Conservation (phyloP, 1,140 invertebrate genomes). For the Pseudomyrmex cubaensis region DNA sequence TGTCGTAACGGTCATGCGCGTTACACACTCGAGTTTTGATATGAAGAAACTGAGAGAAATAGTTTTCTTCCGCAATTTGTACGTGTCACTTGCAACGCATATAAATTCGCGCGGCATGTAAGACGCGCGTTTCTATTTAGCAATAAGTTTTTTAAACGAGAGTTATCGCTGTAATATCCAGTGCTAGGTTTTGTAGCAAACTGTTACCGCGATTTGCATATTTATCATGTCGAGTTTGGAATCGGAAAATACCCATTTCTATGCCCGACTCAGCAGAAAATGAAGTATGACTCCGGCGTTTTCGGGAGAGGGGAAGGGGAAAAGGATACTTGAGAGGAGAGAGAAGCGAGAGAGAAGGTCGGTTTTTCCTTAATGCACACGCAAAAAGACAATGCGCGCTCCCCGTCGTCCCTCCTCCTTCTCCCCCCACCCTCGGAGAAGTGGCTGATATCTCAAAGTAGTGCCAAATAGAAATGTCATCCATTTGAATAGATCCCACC, state of each 20-base stretch:
- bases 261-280: conserved; percentile 60
- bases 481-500: conserved; percentile 53
- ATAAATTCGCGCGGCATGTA: conserved; percentile 38
- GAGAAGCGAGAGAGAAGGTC: conserved; percentile 12
- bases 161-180: conserved; percentile 54
- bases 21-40: not conserved
- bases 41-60: conserved; percentile 37
- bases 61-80: conserved; percentile 48
- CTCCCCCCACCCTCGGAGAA: not conserved
- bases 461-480: conserved; percentile 58
- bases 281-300: conserved; percentile 56
- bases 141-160: conserved; percentile 50
- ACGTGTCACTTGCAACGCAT: conserved; percentile 38
- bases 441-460: conserved; percentile 55
- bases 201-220: conserved; percentile 56
- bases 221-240: conserved; percentile 58
- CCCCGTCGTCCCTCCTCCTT: not conserved
- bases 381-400: conserved; percentile 50
- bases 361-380: conserved; percentile 59
- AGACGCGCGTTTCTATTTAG: conserved; percentile 47
- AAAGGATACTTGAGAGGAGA: conserved; percentile 50
- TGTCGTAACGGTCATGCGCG: not conserved
- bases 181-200: conserved; percentile 49
- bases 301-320: not conserved
- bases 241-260: conserved; percentile 56